Evolutionary conservation across 2,888 invertebrate genomes (phyloP).

Genomic region (Cecidostiba fungosa): DNA sequence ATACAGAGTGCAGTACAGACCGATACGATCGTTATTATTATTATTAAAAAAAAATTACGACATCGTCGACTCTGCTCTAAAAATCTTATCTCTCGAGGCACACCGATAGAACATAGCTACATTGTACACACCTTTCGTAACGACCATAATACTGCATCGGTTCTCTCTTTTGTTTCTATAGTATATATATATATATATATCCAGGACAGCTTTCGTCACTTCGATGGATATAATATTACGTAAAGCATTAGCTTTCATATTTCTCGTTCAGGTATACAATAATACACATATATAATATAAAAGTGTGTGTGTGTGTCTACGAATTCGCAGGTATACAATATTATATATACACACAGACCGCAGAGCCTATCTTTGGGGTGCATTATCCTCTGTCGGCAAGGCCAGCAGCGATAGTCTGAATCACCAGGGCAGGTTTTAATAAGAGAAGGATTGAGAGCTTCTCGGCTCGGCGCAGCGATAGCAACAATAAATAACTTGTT

Average conservation of each 20-base stretch:
- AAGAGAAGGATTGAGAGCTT: constrained; percentile 76
- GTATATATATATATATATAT: neutral
- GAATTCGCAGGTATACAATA: neutral
- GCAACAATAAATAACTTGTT: constrained; percentile 11
- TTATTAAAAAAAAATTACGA: neutral
- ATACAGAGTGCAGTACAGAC: neutral
- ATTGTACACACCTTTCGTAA: neutral
- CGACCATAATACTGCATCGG: neutral
- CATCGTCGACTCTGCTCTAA: neutral
- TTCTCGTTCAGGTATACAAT: neutral
- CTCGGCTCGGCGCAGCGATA: constrained; percentile 62
- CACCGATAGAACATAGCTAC: neutral
- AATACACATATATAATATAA: neutral
- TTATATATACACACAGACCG: neutral
- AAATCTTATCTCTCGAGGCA: neutral
- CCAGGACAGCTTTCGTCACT: constrained; percentile 3
- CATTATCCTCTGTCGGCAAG: constrained; percentile 9
- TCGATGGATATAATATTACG: neutral
- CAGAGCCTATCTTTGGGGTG: neutral
- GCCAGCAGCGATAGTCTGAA: constrained; percentile 70
- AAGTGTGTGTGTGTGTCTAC: neutral
- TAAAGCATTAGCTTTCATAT: neutral
- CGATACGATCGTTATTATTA: neutral
- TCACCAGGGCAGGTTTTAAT: constrained; percentile 78
- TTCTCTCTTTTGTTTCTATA: constrained; percentile 5